Conservation (phyloP, 2,888 invertebrate genomes). For the Leptopilina syphax region DNA sequence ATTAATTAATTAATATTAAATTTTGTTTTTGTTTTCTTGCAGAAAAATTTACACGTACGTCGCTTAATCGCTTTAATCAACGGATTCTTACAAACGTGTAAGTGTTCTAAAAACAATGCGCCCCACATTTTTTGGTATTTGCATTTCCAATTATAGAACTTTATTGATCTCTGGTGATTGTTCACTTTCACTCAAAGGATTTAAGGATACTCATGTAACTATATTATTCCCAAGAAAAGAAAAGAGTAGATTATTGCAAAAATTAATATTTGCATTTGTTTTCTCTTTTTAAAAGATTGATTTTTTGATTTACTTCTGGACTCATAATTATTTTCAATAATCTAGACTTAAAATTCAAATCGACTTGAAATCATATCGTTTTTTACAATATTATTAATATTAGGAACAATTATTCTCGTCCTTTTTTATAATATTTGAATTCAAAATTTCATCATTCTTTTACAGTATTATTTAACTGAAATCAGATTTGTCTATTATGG, state of each 20-base stretch:
- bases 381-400: background rate
- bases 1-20: conserved; percentile 16
- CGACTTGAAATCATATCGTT: background rate
- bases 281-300: background rate
- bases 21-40: conserved; percentile 65
- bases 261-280: conserved; percentile 8
- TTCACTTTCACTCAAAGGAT: conserved; percentile 22
- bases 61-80: conserved; percentile 81
- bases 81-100: conserved; percentile 74
- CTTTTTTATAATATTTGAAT: background rate
- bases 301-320: background rate
- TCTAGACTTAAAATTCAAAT: background rate
- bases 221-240: conserved; percentile 25
- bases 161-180: conserved; percentile 37
- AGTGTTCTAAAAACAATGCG: conserved; percentile 57
- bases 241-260: conserved; percentile 18
- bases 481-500: background rate
- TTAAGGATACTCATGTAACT: conserved; percentile 16
- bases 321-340: background rate
- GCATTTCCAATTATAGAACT: conserved; percentile 23
- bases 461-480: too few relatives aligned
- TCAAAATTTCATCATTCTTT: too few relatives aligned
- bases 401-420: background rate
- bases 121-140: conserved; percentile 43
- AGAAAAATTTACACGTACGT: conserved; percentile 96